These are phyloP conservation scores for Colostygia pectinataria DNA, from an alignment of 2,888 invertebrate species.

Conservation along the genomic window DNA sequence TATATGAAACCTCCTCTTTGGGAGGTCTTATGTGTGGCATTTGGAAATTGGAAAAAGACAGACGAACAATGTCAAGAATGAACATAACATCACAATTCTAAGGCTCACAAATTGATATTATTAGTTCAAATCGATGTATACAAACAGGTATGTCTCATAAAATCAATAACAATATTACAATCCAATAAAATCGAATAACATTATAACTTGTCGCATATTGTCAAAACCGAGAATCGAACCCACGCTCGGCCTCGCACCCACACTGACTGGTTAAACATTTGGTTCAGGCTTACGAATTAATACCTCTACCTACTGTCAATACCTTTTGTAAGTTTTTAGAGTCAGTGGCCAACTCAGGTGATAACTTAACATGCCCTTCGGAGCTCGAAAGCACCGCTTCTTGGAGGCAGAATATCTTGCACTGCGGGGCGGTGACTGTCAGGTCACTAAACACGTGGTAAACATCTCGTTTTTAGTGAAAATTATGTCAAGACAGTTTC, in stretches of 20 bases:
- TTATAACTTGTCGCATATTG: constrained; percentile 25
- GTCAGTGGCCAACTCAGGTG: too few species aligned
- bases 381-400: too few species aligned
- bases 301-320: constrained; percentile 9
- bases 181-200: constrained; percentile 23
- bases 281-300: constrained; percentile 47
- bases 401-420: too few species aligned
- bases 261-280: constrained; percentile 45
- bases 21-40: background rate
- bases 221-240: constrained; percentile 47
- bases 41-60: background rate
- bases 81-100: constrained; percentile 6
- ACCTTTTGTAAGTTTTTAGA: too few species aligned
- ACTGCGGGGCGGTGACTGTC: too few species aligned
- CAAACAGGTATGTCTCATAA: constrained; percentile 9
- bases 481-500: too few species aligned
- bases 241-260: constrained; percentile 56
- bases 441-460: too few species aligned
- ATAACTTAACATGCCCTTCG: too few species aligned
- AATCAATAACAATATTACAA: constrained; percentile 19
- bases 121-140: constrained; percentile 4
- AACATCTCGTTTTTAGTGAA: too few species aligned
- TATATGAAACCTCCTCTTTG: too few species aligned
- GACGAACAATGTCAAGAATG: constrained; percentile 5
- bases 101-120: constrained; percentile 16